phyloP scores from a whole-genome alignment of 2,888 invertebrate species.

The Drosophila borealis region DNA sequence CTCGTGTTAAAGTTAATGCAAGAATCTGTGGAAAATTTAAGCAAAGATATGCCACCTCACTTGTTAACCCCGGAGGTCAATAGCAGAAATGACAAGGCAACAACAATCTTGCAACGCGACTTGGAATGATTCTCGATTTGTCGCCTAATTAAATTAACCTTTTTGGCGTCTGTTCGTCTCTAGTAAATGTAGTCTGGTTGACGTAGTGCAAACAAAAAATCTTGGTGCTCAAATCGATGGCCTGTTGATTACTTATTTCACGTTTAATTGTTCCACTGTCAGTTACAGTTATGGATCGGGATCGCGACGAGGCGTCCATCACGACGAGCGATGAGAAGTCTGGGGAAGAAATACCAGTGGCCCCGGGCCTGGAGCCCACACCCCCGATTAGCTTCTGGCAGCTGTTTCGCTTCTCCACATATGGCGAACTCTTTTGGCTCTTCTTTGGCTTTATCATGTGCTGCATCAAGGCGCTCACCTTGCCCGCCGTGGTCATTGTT shows the following conservation, averaged over 20 bases:
- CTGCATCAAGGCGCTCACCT: constrained; percentile 87
- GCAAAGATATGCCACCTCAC: constrained; percentile 44
- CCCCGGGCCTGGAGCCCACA: constrained; percentile 72
- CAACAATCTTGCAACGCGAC: constrained; percentile 41
- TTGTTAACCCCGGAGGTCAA: constrained; percentile 76
- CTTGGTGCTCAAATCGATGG: constrained; percentile 42
- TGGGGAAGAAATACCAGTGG: constrained; percentile 63
- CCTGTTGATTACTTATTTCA: constrained; percentile 42
- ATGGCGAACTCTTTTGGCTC: constrained; percentile 86
- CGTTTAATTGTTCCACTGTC: constrained; percentile 17
- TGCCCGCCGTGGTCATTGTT: constrained; percentile 89
- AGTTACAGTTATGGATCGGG: constrained; percentile 74
- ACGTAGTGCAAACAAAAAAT: constrained; percentile 41
- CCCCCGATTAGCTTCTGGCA: constrained; percentile 76
- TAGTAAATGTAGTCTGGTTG: constrained; percentile 2
- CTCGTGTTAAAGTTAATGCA: constrained; percentile 10
- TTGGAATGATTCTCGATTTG: constrained; percentile 34
- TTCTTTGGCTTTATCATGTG: constrained; percentile 87
- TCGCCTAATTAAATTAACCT: constrained; percentile 78
- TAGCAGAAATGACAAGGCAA: constrained; percentile 41
- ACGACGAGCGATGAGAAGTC: constrained; percentile 71
- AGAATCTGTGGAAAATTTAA: constrained; percentile 15
- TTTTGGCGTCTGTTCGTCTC: constrained; percentile 40
- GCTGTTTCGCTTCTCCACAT: constrained; percentile 87
- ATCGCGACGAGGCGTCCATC: constrained; percentile 73